These are phyloP conservation scores for Ctena decussata DNA, from an alignment of 2,888 invertebrate genomes.

Conservation along the genomic window DNA sequence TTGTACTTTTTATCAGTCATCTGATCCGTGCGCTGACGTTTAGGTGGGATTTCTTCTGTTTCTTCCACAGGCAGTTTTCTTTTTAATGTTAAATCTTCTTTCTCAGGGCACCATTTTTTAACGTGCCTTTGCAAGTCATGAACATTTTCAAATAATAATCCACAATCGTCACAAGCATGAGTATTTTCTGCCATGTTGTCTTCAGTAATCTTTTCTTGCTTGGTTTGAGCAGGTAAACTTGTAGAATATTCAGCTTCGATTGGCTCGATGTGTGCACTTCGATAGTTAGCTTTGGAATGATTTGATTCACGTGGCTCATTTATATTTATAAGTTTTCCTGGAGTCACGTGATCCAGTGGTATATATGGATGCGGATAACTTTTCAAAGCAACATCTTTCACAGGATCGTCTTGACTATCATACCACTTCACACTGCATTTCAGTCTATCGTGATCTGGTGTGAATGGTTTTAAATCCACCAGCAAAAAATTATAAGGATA, in stretches of 20 bases:
- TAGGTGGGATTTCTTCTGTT: no score
- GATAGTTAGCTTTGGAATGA: not conserved
- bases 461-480: constrained; percentile 15
- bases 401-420: not conserved
- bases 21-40: no score
- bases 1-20: no score
- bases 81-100: no score
- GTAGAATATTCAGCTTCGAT: not conserved
- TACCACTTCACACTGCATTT: not conserved
- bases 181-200: not conserved
- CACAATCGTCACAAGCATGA: not conserved
- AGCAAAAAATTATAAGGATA: constrained; percentile 7
- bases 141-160: not conserved
- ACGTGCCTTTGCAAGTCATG: not conserved
- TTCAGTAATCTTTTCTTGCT: not conserved
- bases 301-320: not conserved
- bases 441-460: not conserved
- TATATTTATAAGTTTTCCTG: not conserved
- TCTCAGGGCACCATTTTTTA: not conserved
- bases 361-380: not conserved
- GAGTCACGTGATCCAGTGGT: not conserved
- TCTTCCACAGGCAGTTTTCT: no score
- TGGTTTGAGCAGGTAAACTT: no score
- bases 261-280: not conserved
- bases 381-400: not conserved